Conservation (phyloP, 2,797 vertebrate species). For the Syngnathus acus region DNA sequence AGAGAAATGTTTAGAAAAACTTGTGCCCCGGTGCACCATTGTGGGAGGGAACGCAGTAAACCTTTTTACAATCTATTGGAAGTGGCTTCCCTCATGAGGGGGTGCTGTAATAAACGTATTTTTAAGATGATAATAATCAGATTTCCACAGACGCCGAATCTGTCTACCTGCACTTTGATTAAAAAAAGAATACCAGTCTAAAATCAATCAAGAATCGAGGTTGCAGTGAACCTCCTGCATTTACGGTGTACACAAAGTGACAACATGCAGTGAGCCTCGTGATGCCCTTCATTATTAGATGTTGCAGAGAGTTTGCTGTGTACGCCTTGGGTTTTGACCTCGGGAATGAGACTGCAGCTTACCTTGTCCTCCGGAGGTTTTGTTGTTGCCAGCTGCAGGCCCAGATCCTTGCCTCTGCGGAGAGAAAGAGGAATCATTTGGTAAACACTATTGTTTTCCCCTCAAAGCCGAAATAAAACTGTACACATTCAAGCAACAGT, state of each 20-base stretch:
- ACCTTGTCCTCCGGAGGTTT: conserved; percentile 86
- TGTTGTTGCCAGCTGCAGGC: conserved; percentile 84
- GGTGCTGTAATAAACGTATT: no score
- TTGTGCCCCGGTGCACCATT: no score
- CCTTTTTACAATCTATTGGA: no score
- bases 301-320: not conserved
- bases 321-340: not conserved
- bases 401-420: conserved; percentile 87
- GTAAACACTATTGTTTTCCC: not conserved
- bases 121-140: no score
- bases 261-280: not conserved
- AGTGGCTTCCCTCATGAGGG: no score
- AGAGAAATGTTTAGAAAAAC: not conserved
- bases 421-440: conserved; percentile 18
- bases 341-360: conserved; percentile 24
- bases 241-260: not conserved
- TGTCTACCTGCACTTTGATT: no score
- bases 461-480: not conserved
- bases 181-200: no score
- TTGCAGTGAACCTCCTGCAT: not conserved
- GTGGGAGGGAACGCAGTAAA: no score
- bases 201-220: not conserved
- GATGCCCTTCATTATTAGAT: not conserved
- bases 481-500: not conserved
- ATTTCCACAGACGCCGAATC: no score